Evolutionary conservation across 1,140 invertebrate genomes (phyloP).

Genomic region (Elymnias hypermnestra): DNA sequence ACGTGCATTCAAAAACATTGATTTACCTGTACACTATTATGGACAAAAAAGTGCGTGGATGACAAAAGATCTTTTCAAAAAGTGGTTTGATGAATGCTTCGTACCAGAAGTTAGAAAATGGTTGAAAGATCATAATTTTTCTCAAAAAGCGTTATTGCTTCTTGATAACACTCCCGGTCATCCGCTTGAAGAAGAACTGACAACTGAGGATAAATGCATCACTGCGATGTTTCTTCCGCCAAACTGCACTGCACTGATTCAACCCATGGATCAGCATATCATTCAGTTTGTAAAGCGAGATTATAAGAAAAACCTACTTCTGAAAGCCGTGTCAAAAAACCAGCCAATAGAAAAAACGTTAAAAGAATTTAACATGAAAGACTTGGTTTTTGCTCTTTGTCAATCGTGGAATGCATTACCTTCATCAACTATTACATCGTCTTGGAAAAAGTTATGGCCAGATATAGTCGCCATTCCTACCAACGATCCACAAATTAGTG

Average conservation of each 20-base stretch:
- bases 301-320: constrained; percentile 43
- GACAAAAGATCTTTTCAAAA: constrained; percentile 44
- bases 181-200: constrained; percentile 49
- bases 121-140: constrained; percentile 46
- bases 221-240: constrained; percentile 56
- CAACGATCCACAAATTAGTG: constrained; percentile 27
- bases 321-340: constrained; percentile 38
- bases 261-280: constrained; percentile 56
- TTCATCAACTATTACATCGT: constrained; percentile 42
- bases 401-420: constrained; percentile 39
- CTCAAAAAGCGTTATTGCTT: constrained; percentile 51
- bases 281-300: constrained; percentile 43
- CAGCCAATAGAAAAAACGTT: constrained; percentile 37
- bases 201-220: constrained; percentile 47
- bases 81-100: constrained; percentile 50
- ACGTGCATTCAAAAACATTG: constrained; percentile 43
- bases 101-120: constrained; percentile 42
- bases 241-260: constrained; percentile 54
- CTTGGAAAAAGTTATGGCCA: constrained; percentile 44
- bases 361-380: constrained; percentile 40
- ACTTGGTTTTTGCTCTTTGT: constrained; percentile 38
- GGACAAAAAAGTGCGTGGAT: constrained; percentile 48
- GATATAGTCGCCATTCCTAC: constrained; percentile 35
- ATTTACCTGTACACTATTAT: constrained; percentile 44
- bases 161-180: constrained; percentile 55